Conservation (phyloP, 2,888 invertebrate genomes). For the Diarsia rubi region DNA sequence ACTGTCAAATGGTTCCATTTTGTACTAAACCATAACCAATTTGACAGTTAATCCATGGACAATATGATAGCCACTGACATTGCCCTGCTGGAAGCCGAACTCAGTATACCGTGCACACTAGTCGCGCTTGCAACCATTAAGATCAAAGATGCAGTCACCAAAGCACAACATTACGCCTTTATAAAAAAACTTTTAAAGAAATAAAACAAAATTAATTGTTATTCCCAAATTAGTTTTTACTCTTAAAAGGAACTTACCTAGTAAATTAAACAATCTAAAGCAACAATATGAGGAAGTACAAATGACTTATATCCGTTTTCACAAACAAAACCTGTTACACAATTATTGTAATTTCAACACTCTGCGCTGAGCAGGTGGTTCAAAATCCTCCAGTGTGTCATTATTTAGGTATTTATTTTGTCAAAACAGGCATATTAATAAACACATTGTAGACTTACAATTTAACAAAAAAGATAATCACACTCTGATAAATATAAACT, state of each 20-base stretch:
- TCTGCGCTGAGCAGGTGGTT: background rate
- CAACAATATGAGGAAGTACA: conserved; percentile 54
- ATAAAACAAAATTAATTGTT: conserved; percentile 37
- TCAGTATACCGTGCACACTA: no score
- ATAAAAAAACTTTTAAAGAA: background rate
- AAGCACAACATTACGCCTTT: background rate
- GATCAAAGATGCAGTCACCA: no score
- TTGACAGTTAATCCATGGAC: no score
- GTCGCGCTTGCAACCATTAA: no score
- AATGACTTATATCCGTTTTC: conserved; percentile 25
- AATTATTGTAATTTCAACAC: background rate
- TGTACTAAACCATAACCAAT: no score
- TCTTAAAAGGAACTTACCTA: conserved; percentile 69
- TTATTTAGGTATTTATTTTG: background rate
- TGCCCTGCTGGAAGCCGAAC: no score
- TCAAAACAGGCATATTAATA: background rate
- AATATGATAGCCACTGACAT: no score
- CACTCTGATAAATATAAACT: conserved; percentile 24
- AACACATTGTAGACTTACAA: conserved; percentile 39
- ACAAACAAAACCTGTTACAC: background rate
- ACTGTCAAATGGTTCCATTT: no score
- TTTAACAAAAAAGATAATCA: conserved; percentile 40
- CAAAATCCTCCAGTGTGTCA: background rate
- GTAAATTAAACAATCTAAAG: conserved; percentile 62
- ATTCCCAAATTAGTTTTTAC: conserved; percentile 64